Conservation (phyloP, 2,113 vertebrate genomes). For the Collichthys lucidus region DNA sequence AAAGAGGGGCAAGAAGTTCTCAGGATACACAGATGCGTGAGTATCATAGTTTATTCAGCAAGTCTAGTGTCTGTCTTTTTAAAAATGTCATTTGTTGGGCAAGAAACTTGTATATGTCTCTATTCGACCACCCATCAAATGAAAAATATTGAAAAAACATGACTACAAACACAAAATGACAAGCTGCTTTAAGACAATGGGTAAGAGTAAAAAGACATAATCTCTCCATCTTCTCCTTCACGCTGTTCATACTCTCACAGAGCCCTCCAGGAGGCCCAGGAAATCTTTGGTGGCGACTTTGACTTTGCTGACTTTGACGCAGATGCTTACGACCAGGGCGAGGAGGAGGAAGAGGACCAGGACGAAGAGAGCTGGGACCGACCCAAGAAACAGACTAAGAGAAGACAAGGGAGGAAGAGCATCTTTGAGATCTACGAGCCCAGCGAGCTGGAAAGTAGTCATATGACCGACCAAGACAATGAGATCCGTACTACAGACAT, state of each 20-base stretch:
- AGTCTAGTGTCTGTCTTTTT: background rate
- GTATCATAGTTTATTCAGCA: constrained; percentile 59
- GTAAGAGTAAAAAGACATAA: background rate
- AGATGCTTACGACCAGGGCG: constrained; percentile 93
- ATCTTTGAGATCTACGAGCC: constrained; percentile 99
- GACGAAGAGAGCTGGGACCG: constrained; percentile 94
- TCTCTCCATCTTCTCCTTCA: background rate
- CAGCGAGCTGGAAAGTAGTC: constrained; percentile 97
- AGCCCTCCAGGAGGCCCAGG: constrained; percentile 97
- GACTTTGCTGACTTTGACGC: constrained; percentile 97
- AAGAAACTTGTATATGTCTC: background rate
- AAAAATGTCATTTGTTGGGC: background rate
- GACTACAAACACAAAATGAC: background rate
- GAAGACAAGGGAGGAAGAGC: constrained; percentile 93
- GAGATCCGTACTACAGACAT: constrained; percentile 98
- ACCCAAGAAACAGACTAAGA: constrained; percentile 96
- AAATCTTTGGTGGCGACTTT: constrained; percentile 98
- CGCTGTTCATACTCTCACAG: constrained; percentile 72
- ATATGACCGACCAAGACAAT: constrained; percentile 98
- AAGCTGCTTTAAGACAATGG: background rate
- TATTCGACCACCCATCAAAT: background rate
- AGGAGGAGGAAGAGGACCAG: constrained; percentile 95
- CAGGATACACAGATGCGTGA: constrained; percentile 98
- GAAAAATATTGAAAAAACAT: background rate
- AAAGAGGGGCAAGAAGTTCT: constrained; percentile 95